Percentiles rank a stretch among this genome's conserved stretches.
Evolutionary conservation across 2,888 invertebrate genomes (phyloP).

Genomic region (Cephus pulcher): DNA sequence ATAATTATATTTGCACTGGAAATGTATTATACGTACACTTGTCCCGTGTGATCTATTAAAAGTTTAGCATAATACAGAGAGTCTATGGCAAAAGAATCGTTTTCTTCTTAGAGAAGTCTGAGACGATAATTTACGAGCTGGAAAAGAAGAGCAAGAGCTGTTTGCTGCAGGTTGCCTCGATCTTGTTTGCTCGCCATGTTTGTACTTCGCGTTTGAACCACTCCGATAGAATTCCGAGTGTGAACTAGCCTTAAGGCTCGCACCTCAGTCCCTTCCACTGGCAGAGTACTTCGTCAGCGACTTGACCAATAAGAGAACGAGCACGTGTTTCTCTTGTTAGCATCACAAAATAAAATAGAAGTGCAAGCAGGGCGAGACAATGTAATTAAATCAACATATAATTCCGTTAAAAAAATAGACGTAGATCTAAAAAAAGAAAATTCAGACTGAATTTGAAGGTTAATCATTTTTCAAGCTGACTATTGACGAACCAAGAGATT

Average conservation of each 20-base stretch:
- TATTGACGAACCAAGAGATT: background rate
- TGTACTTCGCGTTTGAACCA: slow-evolving; percentile 19
- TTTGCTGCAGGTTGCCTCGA: slow-evolving; percentile 9
- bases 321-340: background rate
- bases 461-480: background rate
- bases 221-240: slow-evolving; percentile 22
- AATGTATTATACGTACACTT: background rate
- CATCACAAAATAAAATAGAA: background rate
- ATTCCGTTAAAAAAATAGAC: background rate
- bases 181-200: slow-evolving; percentile 25
- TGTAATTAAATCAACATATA: background rate
- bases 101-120: slow-evolving; percentile 11
- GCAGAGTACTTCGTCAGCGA: background rate
- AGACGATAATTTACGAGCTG: slow-evolving; percentile 19
- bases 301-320: background rate
- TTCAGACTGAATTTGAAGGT: background rate
- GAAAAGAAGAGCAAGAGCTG: slow-evolving; percentile 9
- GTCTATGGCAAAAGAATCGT: background rate
- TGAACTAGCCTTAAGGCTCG: background rate
- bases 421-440: background rate
- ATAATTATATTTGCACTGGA: background rate
- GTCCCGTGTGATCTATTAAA: background rate
- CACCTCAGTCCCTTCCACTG: background rate
- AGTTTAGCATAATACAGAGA: background rate
- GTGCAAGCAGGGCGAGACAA: background rate